Conservation (phyloP, 2,113 vertebrate species). For the Toxotes chatareus region DNA sequence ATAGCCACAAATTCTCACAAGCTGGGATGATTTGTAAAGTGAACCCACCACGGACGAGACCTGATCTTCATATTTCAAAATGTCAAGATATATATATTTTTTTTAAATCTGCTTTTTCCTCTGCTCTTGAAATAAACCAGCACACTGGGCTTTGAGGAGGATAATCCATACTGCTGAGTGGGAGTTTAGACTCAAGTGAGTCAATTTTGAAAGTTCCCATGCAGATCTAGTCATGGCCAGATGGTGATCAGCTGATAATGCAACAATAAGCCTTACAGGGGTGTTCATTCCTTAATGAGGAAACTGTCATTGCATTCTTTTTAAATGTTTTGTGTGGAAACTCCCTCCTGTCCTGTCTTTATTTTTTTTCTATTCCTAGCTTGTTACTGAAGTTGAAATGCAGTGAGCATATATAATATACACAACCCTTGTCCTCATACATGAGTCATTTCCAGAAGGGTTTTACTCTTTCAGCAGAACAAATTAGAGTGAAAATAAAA, state of each 20-base stretch:
- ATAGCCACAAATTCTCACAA: no score
- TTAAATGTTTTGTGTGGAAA: neutral
- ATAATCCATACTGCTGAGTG: slow-evolving; percentile 33
- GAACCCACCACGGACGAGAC: neutral
- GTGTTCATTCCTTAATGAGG: neutral
- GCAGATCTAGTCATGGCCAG: neutral
- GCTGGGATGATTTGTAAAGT: neutral
- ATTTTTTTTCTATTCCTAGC: no score
- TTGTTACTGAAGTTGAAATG: neutral
- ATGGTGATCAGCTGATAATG: neutral
- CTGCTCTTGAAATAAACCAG: neutral
- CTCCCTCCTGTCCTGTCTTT: neutral
- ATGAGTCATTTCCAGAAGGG: neutral
- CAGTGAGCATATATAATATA: neutral
- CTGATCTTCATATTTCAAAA: slow-evolving; percentile 8
- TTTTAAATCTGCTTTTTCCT: slow-evolving; percentile 19
- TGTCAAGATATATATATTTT: slow-evolving; percentile 6
- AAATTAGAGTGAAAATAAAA: neutral
- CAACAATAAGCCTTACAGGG: neutral
- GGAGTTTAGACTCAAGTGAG: slow-evolving; percentile 20
- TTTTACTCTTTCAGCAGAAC: neutral
- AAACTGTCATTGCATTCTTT: neutral
- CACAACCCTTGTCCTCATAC: neutral
- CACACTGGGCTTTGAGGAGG: neutral
- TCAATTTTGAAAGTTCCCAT: neutral